phyloP scores from a whole-genome alignment of 2,113 vertebrate species.

The Oncorhynchus nerka region DNA sequence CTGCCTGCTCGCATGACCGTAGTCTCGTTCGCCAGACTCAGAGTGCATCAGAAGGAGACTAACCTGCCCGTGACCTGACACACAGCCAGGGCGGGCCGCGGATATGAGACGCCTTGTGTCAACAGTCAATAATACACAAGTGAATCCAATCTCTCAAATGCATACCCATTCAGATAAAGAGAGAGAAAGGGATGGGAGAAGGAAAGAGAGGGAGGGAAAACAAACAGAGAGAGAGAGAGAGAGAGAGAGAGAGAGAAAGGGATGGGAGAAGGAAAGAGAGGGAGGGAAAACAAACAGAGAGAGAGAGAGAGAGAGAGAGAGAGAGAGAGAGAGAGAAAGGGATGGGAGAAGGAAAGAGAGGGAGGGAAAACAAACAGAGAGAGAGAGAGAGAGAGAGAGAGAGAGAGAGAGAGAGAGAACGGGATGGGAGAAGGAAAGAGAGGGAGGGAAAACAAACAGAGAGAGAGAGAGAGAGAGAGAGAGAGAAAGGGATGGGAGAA shows the following conservation, averaged over 20 bases:
- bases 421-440: too few relatives aligned
- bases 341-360: too few relatives aligned
- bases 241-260: background rate
- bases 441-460: too few relatives aligned
- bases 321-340: background rate
- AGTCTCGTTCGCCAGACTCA: background rate
- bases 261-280: background rate
- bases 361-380: too few relatives aligned
- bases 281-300: background rate
- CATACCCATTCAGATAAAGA: constrained; percentile 34
- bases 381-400: too few relatives aligned
- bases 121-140: background rate
- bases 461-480: background rate
- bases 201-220: constrained; percentile 2
- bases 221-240: background rate
- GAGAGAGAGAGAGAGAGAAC: too few relatives aligned
- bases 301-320: background rate
- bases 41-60: too few relatives aligned
- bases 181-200: constrained; percentile 26
- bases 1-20: background rate
- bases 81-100: background rate
- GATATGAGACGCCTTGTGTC: background rate
- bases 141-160: constrained; percentile 2
- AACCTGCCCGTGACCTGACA: background rate
- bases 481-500: background rate